These are phyloP conservation scores for Drosophila parabipectinata DNA, from an alignment of 1,140 invertebrate species.

Conservation along the genomic window DNA sequence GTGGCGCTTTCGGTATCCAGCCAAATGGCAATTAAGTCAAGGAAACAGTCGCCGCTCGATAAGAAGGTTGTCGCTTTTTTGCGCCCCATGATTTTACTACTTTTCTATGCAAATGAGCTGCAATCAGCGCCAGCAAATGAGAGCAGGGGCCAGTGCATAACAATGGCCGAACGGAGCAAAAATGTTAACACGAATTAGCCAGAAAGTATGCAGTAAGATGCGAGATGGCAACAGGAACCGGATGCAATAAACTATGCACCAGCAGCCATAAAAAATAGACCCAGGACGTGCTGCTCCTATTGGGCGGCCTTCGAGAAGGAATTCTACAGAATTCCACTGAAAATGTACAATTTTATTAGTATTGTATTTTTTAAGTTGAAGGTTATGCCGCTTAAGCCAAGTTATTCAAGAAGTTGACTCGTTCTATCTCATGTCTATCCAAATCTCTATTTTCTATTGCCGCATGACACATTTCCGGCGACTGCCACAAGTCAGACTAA, in stretches of 20 bases:
- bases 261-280: slow-evolving; percentile 53
- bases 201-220: slow-evolving; percentile 54
- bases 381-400: slow-evolving; percentile 15
- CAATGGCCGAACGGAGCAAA: slow-evolving; percentile 32
- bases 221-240: slow-evolving; percentile 65
- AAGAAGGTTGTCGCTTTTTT: slow-evolving; percentile 48
- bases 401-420: slow-evolving; percentile 9
- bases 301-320: slow-evolving; percentile 29
- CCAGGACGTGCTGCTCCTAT: slow-evolving; percentile 40
- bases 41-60: slow-evolving; percentile 65
- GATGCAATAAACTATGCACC: slow-evolving; percentile 73
- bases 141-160: slow-evolving; percentile 29
- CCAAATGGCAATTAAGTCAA: slow-evolving; percentile 61
- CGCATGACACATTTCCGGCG: slow-evolving; percentile 45
- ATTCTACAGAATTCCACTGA: not conserved
- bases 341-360: not conserved
- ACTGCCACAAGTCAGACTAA: slow-evolving; percentile 43
- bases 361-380: no score
- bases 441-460: slow-evolving; percentile 2
- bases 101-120: slow-evolving; percentile 61
- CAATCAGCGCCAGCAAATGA: slow-evolving; percentile 33
- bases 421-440: not conserved
- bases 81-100: slow-evolving; percentile 8
- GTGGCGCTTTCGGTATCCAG: slow-evolving; percentile 7
- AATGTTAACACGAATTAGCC: slow-evolving; percentile 74